phyloP scores from a whole-genome alignment of 2,797 vertebrate species.

The Argya squamiceps region DNA sequence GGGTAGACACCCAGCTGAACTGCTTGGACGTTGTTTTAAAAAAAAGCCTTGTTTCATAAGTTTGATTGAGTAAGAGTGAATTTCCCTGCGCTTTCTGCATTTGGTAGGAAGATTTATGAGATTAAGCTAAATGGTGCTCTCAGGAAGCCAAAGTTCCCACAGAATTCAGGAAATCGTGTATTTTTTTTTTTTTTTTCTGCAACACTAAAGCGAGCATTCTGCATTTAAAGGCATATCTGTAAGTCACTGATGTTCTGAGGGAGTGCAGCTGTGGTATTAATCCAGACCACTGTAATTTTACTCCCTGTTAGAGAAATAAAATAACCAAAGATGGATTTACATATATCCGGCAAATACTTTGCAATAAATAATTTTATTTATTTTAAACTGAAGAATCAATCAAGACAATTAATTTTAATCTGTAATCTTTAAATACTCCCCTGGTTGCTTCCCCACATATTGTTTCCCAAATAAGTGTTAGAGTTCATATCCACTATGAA shows the following conservation, averaged over 20 bases:
- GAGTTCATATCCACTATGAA: neutral
- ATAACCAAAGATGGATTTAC: neutral
- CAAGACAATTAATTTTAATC: conserved; percentile 12
- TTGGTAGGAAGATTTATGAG: conserved; percentile 74
- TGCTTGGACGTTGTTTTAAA: conserved; percentile 20
- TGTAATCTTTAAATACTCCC: neutral
- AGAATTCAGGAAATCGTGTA: conserved; percentile 68
- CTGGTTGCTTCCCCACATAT: neutral
- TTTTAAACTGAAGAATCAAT: conserved; percentile 1
- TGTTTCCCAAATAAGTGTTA: neutral
- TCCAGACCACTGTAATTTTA: conserved; percentile 40
- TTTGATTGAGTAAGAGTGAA: conserved; percentile 65
- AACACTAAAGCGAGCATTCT: conserved; percentile 55
- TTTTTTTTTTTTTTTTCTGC: conserved; percentile 18
- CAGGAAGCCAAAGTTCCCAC: conserved; percentile 71
- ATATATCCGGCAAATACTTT: neutral
- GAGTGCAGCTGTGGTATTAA: conserved; percentile 62
- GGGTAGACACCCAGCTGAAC: neutral
- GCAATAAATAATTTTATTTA: neutral
- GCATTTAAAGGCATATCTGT: conserved; percentile 63
- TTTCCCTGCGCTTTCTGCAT: conserved; percentile 52
- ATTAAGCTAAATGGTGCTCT: conserved; percentile 59
- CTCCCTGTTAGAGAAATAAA: conserved; percentile 15
- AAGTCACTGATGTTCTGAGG: conserved; percentile 65
- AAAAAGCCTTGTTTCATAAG: conserved; percentile 14